A percentile compares a stretch with the other conserved stretches of the same genome.
phyloP scores from a whole-genome alignment of 1,140 invertebrate species.

The Pectinophora gossypiella region DNA sequence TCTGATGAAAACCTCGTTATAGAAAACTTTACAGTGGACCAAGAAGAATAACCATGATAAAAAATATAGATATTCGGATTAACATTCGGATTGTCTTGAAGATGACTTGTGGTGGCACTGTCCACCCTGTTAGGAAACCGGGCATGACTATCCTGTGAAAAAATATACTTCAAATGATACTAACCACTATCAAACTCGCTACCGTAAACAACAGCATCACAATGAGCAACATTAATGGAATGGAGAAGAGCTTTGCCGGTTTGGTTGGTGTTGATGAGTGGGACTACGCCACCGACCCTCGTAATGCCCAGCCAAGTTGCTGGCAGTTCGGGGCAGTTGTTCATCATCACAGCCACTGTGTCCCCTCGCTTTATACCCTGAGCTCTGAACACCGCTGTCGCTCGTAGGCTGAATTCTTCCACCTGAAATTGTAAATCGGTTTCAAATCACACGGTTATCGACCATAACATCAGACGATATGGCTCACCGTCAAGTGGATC shows the following conservation, averaged over 20 bases:
- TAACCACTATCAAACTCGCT: conserved; percentile 53
- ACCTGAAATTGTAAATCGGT: conserved; percentile 74
- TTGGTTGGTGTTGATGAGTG: conserved; percentile 96
- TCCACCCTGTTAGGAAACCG: too few species aligned
- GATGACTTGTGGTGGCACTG: too few species aligned
- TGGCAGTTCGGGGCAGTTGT: conserved; percentile 92
- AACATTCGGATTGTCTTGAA: too few species aligned
- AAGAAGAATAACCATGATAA: too few species aligned
- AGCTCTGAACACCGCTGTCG: conserved; percentile 87
- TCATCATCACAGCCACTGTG: conserved; percentile 90
- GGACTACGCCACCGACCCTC: conserved; percentile 90
- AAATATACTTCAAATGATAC: too few species aligned
- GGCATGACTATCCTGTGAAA: too few species aligned
- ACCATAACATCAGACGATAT: too few species aligned
- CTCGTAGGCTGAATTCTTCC: conserved; percentile 90
- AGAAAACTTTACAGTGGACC: too few species aligned
- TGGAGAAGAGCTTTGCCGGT: conserved; percentile 88
- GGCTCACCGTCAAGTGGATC: too few species aligned
- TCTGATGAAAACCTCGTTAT: too few species aligned
- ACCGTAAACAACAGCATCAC: conserved; percentile 52
- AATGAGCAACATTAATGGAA: conserved; percentile 85
- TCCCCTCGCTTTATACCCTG: conserved; percentile 90
- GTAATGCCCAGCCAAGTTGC: conserved; percentile 92
- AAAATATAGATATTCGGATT: too few species aligned
- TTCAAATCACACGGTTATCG: too few species aligned